Percentiles rank a stretch among this genome's conserved stretches.
Conservation (phyloP, 2,888 invertebrate genomes). For the Hirtodrosophila duncani region DNA sequence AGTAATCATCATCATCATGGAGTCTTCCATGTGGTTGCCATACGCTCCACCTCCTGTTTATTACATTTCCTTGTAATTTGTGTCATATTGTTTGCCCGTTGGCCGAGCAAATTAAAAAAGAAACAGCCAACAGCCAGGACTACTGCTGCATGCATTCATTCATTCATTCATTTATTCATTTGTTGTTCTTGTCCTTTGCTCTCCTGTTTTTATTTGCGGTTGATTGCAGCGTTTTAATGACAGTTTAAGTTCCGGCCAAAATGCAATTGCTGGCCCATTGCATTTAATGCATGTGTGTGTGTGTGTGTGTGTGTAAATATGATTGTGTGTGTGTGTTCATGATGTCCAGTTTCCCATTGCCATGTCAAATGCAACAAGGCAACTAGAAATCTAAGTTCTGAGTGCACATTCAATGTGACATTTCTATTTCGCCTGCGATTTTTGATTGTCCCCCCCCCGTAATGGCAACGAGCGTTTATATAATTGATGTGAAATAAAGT, state of each 20-base stretch:
- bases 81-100: slow-evolving; percentile 59
- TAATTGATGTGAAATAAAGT: slow-evolving; percentile 1
- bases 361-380: too few species aligned
- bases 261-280: slow-evolving; percentile 43
- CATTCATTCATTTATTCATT: too few species aligned
- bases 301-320: too few species aligned
- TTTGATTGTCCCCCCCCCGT: too few species aligned
- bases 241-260: slow-evolving; percentile 52
- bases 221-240: slow-evolving; percentile 53
- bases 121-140: neutral
- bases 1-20: slow-evolving; percentile 60
- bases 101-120: slow-evolving; percentile 52
- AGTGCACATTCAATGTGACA: too few species aligned
- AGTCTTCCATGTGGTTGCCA: slow-evolving; percentile 19
- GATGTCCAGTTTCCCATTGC: too few species aligned
- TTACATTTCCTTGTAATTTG: slow-evolving; percentile 67
- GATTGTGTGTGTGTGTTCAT: too few species aligned
- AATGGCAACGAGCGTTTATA: neutral
- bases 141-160: neutral
- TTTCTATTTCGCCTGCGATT: neutral
- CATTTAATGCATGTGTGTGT: too few species aligned
- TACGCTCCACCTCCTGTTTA: slow-evolving; percentile 41
- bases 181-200: slow-evolving; percentile 24
- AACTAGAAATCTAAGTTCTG: too few species aligned
- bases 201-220: slow-evolving; percentile 10